These are phyloP conservation scores for Phymorhynchus buccinoides DNA, from an alignment of 1,140 invertebrate genomes.

Conservation along the genomic window DNA sequence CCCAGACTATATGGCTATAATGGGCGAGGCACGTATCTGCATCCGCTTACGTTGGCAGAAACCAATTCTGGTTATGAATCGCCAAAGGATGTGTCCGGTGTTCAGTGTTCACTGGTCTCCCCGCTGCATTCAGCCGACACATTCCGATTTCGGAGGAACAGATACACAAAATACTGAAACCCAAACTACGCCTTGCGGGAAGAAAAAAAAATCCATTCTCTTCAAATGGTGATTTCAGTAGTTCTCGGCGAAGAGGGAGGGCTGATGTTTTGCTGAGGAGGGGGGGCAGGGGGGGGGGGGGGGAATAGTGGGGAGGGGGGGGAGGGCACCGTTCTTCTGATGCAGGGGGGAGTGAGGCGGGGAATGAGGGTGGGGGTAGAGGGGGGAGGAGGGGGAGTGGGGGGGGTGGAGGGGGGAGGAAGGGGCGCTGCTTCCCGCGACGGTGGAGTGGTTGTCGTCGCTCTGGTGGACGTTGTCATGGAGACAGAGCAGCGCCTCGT, in stretches of 20 bases:
- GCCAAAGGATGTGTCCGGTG: too few species aligned
- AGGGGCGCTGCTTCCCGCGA: constrained; percentile 25
- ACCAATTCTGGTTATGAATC: too few species aligned
- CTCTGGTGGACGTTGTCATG: constrained; percentile 19
- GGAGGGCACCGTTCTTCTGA: constrained; percentile 45
- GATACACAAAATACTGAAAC: too few species aligned
- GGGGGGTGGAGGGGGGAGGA: constrained; percentile 31
- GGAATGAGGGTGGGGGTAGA: not conserved
- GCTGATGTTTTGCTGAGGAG: not conserved
- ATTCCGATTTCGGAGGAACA: not conserved
- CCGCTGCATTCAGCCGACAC: not conserved
- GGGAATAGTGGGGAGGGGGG: constrained; percentile 25
- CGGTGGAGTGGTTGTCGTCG: too few species aligned
- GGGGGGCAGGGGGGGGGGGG: too few species aligned
- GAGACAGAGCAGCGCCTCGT: constrained; percentile 78
- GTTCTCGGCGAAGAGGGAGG: not conserved
- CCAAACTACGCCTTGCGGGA: too few species aligned
- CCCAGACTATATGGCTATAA: too few species aligned
- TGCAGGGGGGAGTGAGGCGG: constrained; percentile 17
- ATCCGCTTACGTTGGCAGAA: too few species aligned
- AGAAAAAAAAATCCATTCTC: not conserved
- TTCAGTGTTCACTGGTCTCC: not conserved
- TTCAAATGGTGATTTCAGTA: not conserved
- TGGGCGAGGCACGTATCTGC: too few species aligned
- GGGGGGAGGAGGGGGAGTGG: constrained; percentile 32